phyloP scores from a whole-genome alignment of 2,888 invertebrate species.

The Synergus japonicus region DNA sequence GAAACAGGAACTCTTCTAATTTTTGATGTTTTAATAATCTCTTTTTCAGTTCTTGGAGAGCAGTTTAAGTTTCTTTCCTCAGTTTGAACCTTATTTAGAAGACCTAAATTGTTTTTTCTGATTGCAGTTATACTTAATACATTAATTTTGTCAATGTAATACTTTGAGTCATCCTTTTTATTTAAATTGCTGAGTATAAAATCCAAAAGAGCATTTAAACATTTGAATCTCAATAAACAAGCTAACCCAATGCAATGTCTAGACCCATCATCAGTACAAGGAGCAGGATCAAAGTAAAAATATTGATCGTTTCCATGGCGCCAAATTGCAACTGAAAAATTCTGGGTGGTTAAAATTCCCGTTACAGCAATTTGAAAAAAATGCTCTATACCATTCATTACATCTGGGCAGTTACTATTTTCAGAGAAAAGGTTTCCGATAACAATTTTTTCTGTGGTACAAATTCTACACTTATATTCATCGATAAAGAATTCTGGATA shows the following conservation, averaged over 20 bases:
- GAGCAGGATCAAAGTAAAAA: conserved; percentile 82
- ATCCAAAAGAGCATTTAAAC: conserved; percentile 60
- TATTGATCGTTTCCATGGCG: conserved; percentile 75
- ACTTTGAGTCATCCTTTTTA: conserved; percentile 63
- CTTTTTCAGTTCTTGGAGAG: not conserved
- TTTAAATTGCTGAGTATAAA: conserved; percentile 63
- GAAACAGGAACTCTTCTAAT: conserved; percentile 55
- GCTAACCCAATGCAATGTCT: conserved; percentile 57
- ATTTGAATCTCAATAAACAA: conserved; percentile 65
- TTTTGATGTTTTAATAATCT: not conserved
- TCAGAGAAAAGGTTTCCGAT: conserved; percentile 67
- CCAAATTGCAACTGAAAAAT: conserved; percentile 81
- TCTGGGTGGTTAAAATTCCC: conserved; percentile 81
- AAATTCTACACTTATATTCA: conserved; percentile 65
- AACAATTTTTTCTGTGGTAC: conserved; percentile 62
- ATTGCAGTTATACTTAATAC: conserved; percentile 50
- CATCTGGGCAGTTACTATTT: conserved; percentile 63
- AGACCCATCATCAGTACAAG: conserved; percentile 80
- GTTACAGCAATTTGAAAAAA: conserved; percentile 75
- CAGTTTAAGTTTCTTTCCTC: not conserved
- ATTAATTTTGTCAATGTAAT: conserved; percentile 67
- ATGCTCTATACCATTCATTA: conserved; percentile 71
- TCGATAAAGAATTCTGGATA: conserved; percentile 69
- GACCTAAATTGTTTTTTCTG: not conserved
- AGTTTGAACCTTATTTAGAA: not conserved